These are phyloP conservation scores for Zele albiditarsus DNA, from an alignment of 2,888 invertebrate genomes.

Conservation along the genomic window DNA sequence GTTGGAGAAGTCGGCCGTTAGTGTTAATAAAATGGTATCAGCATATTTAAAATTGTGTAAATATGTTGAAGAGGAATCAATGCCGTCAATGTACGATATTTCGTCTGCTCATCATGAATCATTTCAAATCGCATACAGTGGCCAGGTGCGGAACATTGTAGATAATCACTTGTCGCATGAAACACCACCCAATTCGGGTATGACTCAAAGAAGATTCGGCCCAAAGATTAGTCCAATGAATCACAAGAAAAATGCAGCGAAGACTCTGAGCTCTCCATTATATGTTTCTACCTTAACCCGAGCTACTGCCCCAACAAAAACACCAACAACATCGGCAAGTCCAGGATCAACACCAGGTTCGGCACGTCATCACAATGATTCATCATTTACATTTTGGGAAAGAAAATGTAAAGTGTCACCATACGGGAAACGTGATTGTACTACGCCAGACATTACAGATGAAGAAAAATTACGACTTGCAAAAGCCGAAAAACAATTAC, in stretches of 20 bases:
- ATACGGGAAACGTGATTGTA: background rate
- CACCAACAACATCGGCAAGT: background rate
- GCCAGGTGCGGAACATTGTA: background rate
- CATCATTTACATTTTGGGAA: constrained; percentile 12
- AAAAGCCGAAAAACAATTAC: background rate
- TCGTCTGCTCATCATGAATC: background rate
- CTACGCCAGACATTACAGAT: background rate
- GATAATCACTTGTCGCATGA: background rate
- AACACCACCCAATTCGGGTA: background rate
- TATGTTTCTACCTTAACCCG: background rate
- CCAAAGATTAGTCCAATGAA: background rate
- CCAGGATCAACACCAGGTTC: background rate
- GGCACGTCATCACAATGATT: background rate
- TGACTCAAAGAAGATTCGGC: background rate
- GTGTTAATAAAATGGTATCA: constrained; percentile 61
- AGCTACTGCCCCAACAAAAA: background rate
- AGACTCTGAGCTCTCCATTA: background rate
- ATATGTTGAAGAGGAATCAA: constrained; percentile 66
- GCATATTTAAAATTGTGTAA: constrained; percentile 65
- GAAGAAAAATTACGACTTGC: background rate
- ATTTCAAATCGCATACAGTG: background rate
- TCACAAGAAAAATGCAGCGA: background rate
- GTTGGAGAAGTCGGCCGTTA: constrained; percentile 51
- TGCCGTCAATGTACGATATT: constrained; percentile 54
- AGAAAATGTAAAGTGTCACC: background rate